Base-by-base conservation (phyloP, 2,888 invertebrate species). In the Acronicta alni region DNA sequence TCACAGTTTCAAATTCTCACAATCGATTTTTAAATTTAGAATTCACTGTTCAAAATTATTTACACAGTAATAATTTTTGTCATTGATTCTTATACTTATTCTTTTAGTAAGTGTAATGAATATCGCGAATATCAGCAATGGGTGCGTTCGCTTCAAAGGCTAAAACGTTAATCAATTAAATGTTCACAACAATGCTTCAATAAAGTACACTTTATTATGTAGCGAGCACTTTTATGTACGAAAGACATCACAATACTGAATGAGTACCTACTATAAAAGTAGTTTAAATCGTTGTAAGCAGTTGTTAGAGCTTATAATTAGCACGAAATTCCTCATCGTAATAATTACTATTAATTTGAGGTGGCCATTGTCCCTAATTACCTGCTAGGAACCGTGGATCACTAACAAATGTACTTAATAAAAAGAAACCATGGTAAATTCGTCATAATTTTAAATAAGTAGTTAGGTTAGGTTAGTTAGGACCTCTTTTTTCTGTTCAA, bases 291-390 rank as follows among this genome's bases (percentile, higher is more conserved):
- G 35, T 47, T 18, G 39, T 20, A 41, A 5, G 3, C 10, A 35
- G 14, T 53, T 47, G 53, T 53, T 38, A 17, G 26, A 35, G 47
- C 37, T 18, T 43, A 38, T 44, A 57, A 39, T 57, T 52, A 68
- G 26, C 42, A 46, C 30, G 43, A 39, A 48, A 48, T 49, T 49
- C 52, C 41, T 37, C 10, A 20, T 39, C n/a, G 23, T 55, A 51
- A 16, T 55, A 66, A 72, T 58, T 54, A 62, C 39, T 55, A 26
- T 45, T 55, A 45, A 60, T 72, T 55, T 52, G 20, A 26, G 12
- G 30, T 20, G 17, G 20, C 10, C 66, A 51, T 56, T 71, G 35
- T 35, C n/a, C 35, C 35, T 35, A 35, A 35, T 35, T 35, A 35
- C 35, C 7, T 60, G 46, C 17, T 35, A 42, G 14, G n/a, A 38